Percentiles rank a stretch among this genome's conserved stretches.
Evolutionary conservation across 2,113 vertebrate species (phyloP).

Genomic region (Nothoprocta pentlandii): DNA sequence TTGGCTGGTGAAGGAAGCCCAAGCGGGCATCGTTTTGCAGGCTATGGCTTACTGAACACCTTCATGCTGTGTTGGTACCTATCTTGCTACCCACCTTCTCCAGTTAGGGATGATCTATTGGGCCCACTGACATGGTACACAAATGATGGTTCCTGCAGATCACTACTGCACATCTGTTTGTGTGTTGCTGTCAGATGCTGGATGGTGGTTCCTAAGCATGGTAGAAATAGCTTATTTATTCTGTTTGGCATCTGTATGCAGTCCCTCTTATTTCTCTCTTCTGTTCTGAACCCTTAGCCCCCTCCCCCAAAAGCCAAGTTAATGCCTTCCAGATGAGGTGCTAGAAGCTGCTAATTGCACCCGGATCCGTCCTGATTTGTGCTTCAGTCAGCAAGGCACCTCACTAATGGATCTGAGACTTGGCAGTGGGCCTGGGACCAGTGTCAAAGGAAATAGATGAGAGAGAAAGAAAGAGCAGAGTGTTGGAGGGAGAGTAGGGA

Average conservation of each 20-base stretch:
- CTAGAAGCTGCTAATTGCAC: constrained; percentile 84
- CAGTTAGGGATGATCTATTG: not conserved
- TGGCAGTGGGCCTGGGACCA: constrained; percentile 81
- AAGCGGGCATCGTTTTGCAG: not conserved
- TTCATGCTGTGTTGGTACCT: rapidly evolving
- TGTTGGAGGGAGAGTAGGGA: constrained; percentile 14
- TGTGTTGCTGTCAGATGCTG: not conserved
- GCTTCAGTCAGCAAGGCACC: constrained; percentile 86
- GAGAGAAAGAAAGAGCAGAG: constrained; percentile 60
- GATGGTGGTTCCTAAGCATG: constrained; percentile 45
- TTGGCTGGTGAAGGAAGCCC: not conserved
- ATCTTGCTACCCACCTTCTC: not conserved
- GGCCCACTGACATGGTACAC: not conserved
- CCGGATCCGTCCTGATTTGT: constrained; percentile 82
- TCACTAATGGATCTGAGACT: constrained; percentile 85
- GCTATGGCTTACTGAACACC: not conserved
- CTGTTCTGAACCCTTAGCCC: constrained; percentile 41
- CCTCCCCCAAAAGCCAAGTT: constrained; percentile 68
- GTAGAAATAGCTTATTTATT: constrained; percentile 73
- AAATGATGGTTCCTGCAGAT: not conserved
- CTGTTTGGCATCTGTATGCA: constrained; percentile 76
- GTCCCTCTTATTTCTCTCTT: constrained; percentile 44
- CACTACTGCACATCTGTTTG: not conserved
- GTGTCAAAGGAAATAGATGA: constrained; percentile 82
- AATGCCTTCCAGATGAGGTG: constrained; percentile 88